Evolutionary conservation across 1,140 invertebrate species (phyloP).

Genomic region (Schlechtendalia chinensis): DNA sequence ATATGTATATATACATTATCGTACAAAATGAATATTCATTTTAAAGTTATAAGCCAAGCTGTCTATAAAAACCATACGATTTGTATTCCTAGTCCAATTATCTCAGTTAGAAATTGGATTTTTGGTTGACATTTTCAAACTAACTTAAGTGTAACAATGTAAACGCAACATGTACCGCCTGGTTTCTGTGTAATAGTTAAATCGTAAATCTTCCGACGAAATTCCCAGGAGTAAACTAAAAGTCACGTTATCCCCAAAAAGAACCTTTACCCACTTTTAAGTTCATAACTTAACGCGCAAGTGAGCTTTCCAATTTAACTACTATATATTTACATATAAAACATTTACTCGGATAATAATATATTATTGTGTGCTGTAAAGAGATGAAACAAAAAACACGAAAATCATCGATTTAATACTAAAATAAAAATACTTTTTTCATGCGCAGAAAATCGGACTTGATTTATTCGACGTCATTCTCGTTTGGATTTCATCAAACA

Average conservation of each 20-base stretch:
- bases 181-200: not conserved
- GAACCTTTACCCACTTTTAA: not conserved
- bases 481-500: not conserved
- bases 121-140: not conserved
- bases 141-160: not conserved
- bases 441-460: not conserved
- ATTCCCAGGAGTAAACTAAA: conserved; percentile 13
- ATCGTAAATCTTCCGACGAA: conserved; percentile 8
- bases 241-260: conserved; percentile 10
- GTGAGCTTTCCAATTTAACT: conserved; percentile 6
- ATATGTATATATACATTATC: too few relatives aligned
- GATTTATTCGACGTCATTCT: not conserved
- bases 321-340: not conserved
- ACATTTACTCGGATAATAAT: not conserved
- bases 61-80: too few relatives aligned
- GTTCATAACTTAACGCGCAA: not conserved
- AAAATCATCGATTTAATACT: too few relatives aligned
- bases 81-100: not conserved
- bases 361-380: too few relatives aligned
- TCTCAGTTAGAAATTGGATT: conserved; percentile 7
- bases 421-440: too few relatives aligned
- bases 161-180: not conserved
- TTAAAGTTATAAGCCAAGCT: too few relatives aligned
- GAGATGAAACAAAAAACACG: too few relatives aligned
- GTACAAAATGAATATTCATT: too few relatives aligned